Evolutionary conservation across 2,797 vertebrate genomes (phyloP).

Genomic region (Tauraco hartlaubi): DNA sequence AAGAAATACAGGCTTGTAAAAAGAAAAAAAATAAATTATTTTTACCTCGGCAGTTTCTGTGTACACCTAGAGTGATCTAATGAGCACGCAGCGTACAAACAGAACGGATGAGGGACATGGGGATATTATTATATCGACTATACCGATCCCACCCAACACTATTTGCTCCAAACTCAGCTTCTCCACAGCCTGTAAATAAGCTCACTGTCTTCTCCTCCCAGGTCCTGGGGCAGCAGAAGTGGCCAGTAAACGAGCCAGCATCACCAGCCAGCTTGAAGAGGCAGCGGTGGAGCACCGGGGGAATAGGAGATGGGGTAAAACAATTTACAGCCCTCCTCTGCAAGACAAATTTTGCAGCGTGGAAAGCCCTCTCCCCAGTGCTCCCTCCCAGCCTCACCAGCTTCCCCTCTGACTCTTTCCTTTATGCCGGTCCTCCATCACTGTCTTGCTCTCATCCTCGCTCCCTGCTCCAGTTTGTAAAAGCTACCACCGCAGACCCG

Average conservation of each 20-base stretch:
- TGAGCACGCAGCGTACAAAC: not conserved
- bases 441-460: not conserved
- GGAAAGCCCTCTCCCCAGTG: not conserved
- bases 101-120: not conserved
- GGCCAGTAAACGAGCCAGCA: conserved; percentile 12
- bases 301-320: not conserved
- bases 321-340: not conserved
- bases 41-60: not conserved
- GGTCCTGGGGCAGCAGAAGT: conserved; percentile 18
- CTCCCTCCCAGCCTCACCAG: not conserved
- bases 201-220: not conserved
- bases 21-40: not conserved
- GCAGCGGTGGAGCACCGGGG: not conserved
- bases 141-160: not conserved
- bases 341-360: conserved; percentile 14
- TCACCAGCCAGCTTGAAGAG: conserved; percentile 4
- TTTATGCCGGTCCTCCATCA: not conserved
- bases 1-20: not conserved
- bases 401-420: not conserved
- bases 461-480: not conserved
- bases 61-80: not conserved
- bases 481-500: not conserved
- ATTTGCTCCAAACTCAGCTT: not conserved
- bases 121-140: not conserved
- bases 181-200: not conserved